phyloP scores from a whole-genome alignment of 1,140 invertebrate genomes.

The Rhagoletis pomonella region DNA sequence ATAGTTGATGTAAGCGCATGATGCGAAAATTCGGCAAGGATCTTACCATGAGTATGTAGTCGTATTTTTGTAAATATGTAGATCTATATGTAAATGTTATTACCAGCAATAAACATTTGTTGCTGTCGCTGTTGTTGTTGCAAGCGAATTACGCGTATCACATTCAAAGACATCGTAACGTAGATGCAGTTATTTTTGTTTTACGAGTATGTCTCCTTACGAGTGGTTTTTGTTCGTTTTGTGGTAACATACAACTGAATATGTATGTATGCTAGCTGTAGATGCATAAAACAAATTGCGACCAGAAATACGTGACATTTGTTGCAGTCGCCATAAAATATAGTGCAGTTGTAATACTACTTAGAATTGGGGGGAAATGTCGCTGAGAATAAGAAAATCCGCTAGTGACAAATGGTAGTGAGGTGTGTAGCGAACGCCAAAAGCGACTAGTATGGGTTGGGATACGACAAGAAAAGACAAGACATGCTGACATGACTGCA shows the following conservation, averaged over 20 bases:
- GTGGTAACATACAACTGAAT: neutral
- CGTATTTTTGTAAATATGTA: neutral
- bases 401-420: conserved; percentile 9
- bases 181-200: too few species aligned
- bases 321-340: conserved; percentile 32
- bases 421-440: neutral
- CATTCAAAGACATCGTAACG: too few species aligned
- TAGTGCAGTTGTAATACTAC: neutral
- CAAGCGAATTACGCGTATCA: too few species aligned
- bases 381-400: neutral
- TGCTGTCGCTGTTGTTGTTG: too few species aligned
- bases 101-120: neutral
- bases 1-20: neutral
- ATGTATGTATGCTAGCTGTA: neutral
- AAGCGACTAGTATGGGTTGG: neutral
- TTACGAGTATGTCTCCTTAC: neutral
- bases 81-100: neutral
- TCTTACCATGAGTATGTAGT: neutral
- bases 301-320: conserved; percentile 43
- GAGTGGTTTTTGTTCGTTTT: neutral
- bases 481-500: conserved; percentile 37
- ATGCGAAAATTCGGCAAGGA: neutral
- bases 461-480: conserved; percentile 12
- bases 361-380: too few species aligned
- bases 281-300: conserved; percentile 39